Base-by-base conservation (phyloP, 2,888 invertebrate species). In the Apotomis betuletana region DNA sequence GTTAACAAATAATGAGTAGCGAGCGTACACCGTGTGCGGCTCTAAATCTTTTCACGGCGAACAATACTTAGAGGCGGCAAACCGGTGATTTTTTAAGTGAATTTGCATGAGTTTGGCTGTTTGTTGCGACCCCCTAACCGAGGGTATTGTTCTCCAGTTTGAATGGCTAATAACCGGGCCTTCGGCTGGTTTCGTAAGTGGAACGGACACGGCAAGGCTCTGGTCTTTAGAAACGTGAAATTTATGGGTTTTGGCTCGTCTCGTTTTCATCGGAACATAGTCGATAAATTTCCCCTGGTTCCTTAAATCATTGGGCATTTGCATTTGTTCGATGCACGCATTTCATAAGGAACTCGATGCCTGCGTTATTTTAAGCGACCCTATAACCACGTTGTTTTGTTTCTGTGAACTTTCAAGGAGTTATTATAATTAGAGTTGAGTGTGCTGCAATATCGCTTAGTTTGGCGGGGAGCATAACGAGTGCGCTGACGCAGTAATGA, bases 121-220 rank as follows among this genome's bases (percentile, higher is more conserved):
- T 68, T 76, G 74, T 75, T 78, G 78, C 87, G 89, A 87, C 88
- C 89, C 86, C 85, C 84, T 89, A 86, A 88, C 87, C 81, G 81
- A 80, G 80, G 78, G 86, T 85, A 91, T 92, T 91, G 91, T 91
- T 87, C 89, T 81, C 83, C 82, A 75, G 80, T 84, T 88, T 90
- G 86, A 90, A 91, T 90, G 83, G 89, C 83, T 85, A 86, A 88
- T 88, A 89, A 84, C 78, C 80, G 79, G 85, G 84, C 85, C 85
- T 86, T 86, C 86, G 82, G 85, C 81, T 77, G 77, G 82, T 90
- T 89, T 90, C 87, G 89, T 84, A 91, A 91, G 85, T 90, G 80
- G 87, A 85, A 89, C 91, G 83, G 80, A 83, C 82, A 76, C 75
- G 77, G 77, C 76, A 74, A 78, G 77, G 75, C 76, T 75, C 71